These are phyloP conservation scores for Halcyon badia DNA, from an alignment of 2,797 vertebrate genomes.

Conservation along the genomic window DNA sequence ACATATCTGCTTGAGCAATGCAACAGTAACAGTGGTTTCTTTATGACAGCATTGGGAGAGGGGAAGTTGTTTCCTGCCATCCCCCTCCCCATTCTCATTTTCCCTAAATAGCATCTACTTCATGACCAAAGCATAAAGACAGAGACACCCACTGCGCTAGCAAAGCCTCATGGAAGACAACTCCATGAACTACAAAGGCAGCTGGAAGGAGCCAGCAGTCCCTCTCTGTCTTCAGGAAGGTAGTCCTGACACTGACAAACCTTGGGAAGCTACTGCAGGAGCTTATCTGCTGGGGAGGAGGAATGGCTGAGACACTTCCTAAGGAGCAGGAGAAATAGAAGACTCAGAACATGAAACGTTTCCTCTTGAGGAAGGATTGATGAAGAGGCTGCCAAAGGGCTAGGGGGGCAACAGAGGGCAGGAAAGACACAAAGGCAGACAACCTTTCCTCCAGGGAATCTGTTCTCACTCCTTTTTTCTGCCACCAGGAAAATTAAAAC, in stretches of 20 bases:
- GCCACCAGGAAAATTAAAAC: conserved; percentile 49
- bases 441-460: neutral
- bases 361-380: neutral
- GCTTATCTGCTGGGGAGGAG: neutral
- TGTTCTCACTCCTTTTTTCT: neutral
- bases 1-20: neutral
- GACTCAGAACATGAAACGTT: neutral
- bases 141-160: neutral
- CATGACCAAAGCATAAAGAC: neutral
- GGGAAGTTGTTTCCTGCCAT: neutral
- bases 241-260: neutral
- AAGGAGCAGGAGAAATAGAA: neutral
- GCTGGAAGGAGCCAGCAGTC: neutral
- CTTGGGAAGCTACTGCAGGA: neutral
- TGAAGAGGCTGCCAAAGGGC: neutral
- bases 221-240: neutral
- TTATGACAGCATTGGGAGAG: neutral
- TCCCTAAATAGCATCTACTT: neutral
- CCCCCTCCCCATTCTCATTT: neutral
- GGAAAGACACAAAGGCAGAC: neutral
- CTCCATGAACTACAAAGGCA: neutral
- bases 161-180: neutral
- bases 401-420: neutral
- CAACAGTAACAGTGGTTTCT: neutral
- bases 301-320: neutral